Conservation (phyloP, 2,797 vertebrate species). For the Gobionotothen gibberifrons region DNA sequence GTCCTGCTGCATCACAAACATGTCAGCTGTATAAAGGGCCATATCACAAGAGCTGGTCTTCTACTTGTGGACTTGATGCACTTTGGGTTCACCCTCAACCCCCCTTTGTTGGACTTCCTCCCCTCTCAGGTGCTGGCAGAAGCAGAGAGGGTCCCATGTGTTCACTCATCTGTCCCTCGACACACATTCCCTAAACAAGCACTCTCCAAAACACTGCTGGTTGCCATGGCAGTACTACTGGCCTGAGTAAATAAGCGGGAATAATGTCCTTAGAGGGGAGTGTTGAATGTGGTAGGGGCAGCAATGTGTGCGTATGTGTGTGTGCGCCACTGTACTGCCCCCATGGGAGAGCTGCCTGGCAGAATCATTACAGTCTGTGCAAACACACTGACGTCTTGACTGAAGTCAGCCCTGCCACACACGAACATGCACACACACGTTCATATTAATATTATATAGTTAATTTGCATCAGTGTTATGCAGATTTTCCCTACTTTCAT, state of each 20-base stretch:
- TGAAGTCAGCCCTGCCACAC: constrained; percentile 42
- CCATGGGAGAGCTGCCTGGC: constrained; percentile 57
- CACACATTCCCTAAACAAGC: constrained; percentile 75
- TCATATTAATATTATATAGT: constrained; percentile 1
- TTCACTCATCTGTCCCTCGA: constrained; percentile 70
- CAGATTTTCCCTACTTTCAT: constrained; percentile 51
- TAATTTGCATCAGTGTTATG: constrained; percentile 30
- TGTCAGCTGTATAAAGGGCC: constrained; percentile 34
- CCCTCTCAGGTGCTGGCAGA: constrained; percentile 50
- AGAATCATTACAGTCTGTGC: constrained; percentile 58
- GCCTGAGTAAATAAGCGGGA: constrained; percentile 69
- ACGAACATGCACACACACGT: constrained; percentile 17
- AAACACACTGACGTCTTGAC: constrained; percentile 56
- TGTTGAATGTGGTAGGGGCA: constrained; percentile 31
- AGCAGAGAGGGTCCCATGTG: constrained; percentile 57
- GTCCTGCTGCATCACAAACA: neutral
- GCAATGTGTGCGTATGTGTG: neutral
- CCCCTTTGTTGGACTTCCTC: constrained; percentile 29
- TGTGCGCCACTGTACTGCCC: constrained; percentile 47
- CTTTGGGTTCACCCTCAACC: constrained; percentile 28
- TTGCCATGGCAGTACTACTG: constrained; percentile 75
- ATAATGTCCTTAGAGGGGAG: constrained; percentile 56
- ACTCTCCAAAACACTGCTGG: constrained; percentile 75
- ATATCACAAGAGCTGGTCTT: constrained; percentile 13
- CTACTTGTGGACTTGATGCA: constrained; percentile 21